Conservation (phyloP, 2,797 vertebrate genomes). For the Apogon talboti region DNA sequence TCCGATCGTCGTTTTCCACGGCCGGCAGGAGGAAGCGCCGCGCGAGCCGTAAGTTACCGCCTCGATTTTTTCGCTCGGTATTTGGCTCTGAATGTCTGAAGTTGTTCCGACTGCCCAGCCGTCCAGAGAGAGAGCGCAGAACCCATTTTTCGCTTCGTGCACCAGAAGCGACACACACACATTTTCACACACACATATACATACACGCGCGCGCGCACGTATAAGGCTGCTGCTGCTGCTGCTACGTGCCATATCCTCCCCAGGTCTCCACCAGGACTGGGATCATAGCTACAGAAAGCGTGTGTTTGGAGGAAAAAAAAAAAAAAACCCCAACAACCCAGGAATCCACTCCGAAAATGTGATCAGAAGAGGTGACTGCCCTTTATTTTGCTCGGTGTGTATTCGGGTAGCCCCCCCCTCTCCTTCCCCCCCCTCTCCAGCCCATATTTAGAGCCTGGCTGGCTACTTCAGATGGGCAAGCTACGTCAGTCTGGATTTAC, state of each 20-base stretch:
- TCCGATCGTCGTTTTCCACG: conserved; percentile 52
- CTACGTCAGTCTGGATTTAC: conserved; percentile 70
- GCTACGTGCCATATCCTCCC: conserved; percentile 62
- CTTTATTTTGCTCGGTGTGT: conserved; percentile 61
- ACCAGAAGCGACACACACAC: conserved; percentile 62
- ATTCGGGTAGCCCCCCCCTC: conserved; percentile 28
- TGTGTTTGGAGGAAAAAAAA: conserved; percentile 5
- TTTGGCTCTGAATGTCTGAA: conserved; percentile 66
- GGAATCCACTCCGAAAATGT: conserved; percentile 50
- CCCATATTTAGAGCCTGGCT: conserved; percentile 75
- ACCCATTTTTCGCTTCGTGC: conserved; percentile 71
- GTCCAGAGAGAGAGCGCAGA: conserved; percentile 64
- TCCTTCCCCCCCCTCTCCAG: conserved; percentile 35
- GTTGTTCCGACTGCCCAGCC: conserved; percentile 66
- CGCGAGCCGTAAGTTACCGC: conserved; percentile 71
- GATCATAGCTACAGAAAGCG: conserved; percentile 45
- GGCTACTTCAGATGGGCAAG: conserved; percentile 78
- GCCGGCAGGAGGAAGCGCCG: conserved; percentile 57
- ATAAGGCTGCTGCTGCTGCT: conserved; percentile 30
- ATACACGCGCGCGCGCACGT: no score
- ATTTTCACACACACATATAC: not conserved
- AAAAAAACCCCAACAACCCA: no score
- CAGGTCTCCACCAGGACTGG: conserved; percentile 35
- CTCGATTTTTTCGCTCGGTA: conserved; percentile 27
- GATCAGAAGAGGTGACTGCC: conserved; percentile 56